Conservation (phyloP, 1,140 invertebrate species). For the Piezodorus guildinii region DNA sequence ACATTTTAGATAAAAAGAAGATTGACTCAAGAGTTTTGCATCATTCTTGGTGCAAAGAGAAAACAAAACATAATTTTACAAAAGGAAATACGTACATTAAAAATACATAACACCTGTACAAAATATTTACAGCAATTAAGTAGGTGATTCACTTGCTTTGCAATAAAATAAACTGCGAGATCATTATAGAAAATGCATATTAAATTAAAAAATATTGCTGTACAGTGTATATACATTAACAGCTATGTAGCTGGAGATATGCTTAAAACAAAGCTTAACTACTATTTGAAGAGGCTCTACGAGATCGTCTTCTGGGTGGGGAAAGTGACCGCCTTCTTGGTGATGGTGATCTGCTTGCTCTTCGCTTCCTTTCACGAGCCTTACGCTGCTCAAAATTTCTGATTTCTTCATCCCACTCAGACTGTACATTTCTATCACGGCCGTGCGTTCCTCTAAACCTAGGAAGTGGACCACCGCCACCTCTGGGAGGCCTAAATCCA, state of each 20-base stretch:
- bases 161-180: slow-evolving; percentile 7
- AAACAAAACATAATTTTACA: background rate
- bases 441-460: background rate
- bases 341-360: slow-evolving; percentile 13
- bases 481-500: background rate
- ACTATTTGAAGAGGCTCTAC: slow-evolving; percentile 4
- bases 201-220: background rate
- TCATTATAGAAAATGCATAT: background rate
- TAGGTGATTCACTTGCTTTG: slow-evolving; percentile 1
- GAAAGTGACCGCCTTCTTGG: background rate
- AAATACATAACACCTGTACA: background rate
- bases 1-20: too few relatives aligned
- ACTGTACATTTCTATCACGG: slow-evolving; percentile 19
- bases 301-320: background rate
- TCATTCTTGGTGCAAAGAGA: too few relatives aligned
- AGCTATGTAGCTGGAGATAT: background rate
- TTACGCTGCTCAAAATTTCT: slow-evolving; percentile 27
- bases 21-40: too few relatives aligned
- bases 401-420: slow-evolving; percentile 28
- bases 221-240: slow-evolving; percentile 5
- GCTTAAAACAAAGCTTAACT: background rate
- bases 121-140: background rate
- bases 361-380: slow-evolving; percentile 14
- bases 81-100: background rate
- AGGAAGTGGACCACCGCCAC: background rate